phyloP scores from a whole-genome alignment of 2,113 vertebrate genomes.

The Chaenocephalus aceratus region DNA sequence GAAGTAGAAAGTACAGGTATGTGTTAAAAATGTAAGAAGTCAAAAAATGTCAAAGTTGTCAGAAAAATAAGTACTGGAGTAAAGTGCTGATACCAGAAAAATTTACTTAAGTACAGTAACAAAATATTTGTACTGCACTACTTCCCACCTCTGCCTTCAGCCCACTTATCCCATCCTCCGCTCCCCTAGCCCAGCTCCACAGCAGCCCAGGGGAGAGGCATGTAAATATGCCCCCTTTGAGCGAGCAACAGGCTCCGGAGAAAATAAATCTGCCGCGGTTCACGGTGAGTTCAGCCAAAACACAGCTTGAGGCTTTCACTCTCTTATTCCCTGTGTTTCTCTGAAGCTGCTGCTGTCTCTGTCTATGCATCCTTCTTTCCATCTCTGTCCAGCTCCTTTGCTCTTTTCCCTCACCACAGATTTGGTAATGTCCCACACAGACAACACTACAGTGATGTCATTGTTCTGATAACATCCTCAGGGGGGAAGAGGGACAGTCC shows the following conservation, averaged over 20 bases:
- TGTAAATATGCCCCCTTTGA: conserved; percentile 81
- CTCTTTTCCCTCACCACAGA: conserved; percentile 24
- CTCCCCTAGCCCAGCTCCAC: conserved; percentile 58
- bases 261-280: conserved; percentile 86
- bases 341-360: conserved; percentile 30
- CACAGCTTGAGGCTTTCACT: conserved; percentile 62
- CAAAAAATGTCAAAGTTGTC: too few relatives aligned
- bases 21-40: too few relatives aligned
- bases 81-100: too few relatives aligned
- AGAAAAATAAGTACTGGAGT: too few relatives aligned
- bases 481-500: conserved; percentile 58
- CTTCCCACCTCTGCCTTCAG: conserved; percentile 2
- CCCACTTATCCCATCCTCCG: conserved; percentile 57
- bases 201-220: conserved; percentile 62
- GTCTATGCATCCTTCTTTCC: conserved; percentile 47
- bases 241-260: conserved; percentile 78
- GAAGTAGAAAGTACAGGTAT: too few relatives aligned
- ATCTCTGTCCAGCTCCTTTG: conserved; percentile 15
- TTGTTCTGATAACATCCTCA: conserved; percentile 48
- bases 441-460: conserved; percentile 64
- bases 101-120: too few relatives aligned
- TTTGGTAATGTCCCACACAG: conserved; percentile 45
- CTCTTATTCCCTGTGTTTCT: conserved; percentile 24
- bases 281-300: conserved; percentile 86
- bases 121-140: too few relatives aligned